phyloP scores from a whole-genome alignment of 1,140 invertebrate species.

The Saccostrea echinata region DNA sequence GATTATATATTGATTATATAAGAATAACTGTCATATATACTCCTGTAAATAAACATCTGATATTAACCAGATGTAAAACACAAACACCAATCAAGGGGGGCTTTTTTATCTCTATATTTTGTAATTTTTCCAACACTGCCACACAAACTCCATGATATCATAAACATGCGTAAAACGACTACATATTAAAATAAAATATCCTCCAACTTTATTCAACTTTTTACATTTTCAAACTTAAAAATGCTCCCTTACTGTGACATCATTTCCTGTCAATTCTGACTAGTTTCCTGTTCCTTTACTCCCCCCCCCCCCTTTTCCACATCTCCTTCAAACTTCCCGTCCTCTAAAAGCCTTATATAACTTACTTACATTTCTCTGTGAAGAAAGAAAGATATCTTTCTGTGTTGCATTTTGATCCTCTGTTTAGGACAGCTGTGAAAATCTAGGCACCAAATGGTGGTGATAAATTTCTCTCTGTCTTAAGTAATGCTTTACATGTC shows the following conservation, averaged over 20 bases:
- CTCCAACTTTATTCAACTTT: not conserved
- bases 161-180: too few species aligned
- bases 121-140: too few species aligned
- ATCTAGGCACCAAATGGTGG: not conserved
- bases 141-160: too few species aligned
- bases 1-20: too few species aligned
- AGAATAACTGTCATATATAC: too few species aligned
- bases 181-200: too few species aligned
- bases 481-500: not conserved
- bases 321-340: not conserved
- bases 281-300: not conserved
- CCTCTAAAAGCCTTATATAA: too few species aligned
- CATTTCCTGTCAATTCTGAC: not conserved
- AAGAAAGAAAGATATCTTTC: not conserved
- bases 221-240: not conserved
- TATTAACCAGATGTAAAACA: too few species aligned
- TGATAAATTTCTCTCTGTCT: not conserved
- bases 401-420: not conserved
- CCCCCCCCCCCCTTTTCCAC: too few species aligned
- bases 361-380: constrained; percentile 6
- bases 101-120: too few species aligned
- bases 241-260: not conserved
- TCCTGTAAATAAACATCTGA: too few species aligned
- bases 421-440: not conserved
- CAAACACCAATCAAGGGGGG: too few species aligned